These are phyloP conservation scores for Columba janthina DNA, from an alignment of 2,113 vertebrate species.

Conservation along the genomic window DNA sequence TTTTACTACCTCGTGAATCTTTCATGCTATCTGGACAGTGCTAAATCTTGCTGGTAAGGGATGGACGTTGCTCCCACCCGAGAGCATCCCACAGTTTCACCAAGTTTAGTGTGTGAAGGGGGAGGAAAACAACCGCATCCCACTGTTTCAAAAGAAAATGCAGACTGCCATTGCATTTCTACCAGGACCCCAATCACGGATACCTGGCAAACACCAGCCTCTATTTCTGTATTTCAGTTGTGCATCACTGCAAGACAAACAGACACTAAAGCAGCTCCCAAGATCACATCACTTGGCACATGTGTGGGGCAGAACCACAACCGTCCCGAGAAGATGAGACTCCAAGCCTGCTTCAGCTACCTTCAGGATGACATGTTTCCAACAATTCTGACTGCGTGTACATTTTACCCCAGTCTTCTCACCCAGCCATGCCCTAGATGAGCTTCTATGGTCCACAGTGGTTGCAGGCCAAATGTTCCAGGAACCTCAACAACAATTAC, in stretches of 20 bases:
- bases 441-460: neutral
- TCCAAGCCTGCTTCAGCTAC: neutral
- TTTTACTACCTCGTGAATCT: slow-evolving; percentile 46
- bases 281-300: neutral
- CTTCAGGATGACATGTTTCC: neutral
- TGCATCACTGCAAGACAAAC: neutral
- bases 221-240: neutral
- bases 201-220: neutral
- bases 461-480: neutral
- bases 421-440: neutral
- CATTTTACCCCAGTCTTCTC: neutral
- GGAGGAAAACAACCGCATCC: neutral
- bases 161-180: neutral
- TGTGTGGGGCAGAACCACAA: neutral
- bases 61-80: neutral
- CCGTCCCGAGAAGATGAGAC: neutral
- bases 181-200: neutral
- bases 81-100: neutral
- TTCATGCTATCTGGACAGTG: neutral
- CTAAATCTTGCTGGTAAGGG: slow-evolving; percentile 22
- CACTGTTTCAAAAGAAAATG: neutral
- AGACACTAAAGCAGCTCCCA: neutral
- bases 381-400: neutral
- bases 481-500: neutral
- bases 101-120: neutral